Evolutionary conservation across 2,113 vertebrate species (phyloP), one percentile per base, ranked within the genome.

Genomic region (Heterotis niloticus): DNA sequence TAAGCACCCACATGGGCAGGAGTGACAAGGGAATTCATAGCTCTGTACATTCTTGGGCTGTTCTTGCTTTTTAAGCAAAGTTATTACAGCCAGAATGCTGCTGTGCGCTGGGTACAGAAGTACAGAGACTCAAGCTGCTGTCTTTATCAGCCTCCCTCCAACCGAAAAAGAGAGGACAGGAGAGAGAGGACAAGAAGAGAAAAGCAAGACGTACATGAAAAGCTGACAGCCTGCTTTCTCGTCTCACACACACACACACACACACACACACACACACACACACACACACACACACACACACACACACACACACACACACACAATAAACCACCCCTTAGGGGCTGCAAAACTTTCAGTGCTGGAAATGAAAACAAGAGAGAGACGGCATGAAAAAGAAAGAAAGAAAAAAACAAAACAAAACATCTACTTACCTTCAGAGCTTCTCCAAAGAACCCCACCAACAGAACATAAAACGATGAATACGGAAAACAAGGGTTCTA

Each of bases 391-490:
- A 68, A 20, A 68, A n/a, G n/a, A n/a, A n/a, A n/a, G n/a, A n/a
- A n/a, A n/a, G n/a, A n/a, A n/a, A n/a, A n/a, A n/a, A n/a, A n/a
- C n/a, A n/a, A n/a, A 29, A 69, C 17, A 51, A 57, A 69, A 57
- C 24, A 68, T 44, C 69, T 77, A 89, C 89, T 88, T 88, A 90
- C 90, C 89, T 82, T 78, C 77, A 20, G 81, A 80, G 74, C 78
- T 80, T 80, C 65, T 79, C 56, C 78, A 69, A 23, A 56, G 29
- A 60, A 71, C 66, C 52, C 54, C 77, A 78, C 54, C 18, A 57
- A n/a, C 13, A 5, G 52, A 24, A 13, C 5, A 44, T 23, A 56
- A 56, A 57, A 68, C 17, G 26, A 20, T 56, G 28, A 12, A 44
- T 20, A 51, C 69, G n/a, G 28, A 62, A 62, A 57, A 26, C n/a